phyloP scores from a whole-genome alignment of 2,888 invertebrate species.

The Hyposoter dolosus region DNA sequence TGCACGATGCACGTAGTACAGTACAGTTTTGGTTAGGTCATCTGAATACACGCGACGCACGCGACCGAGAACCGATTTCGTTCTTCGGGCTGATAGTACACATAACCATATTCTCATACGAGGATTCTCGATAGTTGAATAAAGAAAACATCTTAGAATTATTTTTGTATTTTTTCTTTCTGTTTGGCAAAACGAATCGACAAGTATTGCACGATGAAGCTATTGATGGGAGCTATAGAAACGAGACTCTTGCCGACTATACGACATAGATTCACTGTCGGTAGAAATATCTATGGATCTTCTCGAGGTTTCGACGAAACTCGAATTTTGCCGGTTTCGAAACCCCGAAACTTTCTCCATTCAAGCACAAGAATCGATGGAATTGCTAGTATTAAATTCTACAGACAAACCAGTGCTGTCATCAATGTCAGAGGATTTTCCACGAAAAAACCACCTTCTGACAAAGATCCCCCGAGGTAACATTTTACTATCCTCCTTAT shows the following conservation, averaged over 20 bases:
- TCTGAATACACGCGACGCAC: constrained; percentile 28
- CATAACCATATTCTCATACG: constrained; percentile 41
- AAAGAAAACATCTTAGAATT: neutral
- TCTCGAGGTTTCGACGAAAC: constrained; percentile 60
- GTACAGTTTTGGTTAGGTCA: constrained; percentile 48
- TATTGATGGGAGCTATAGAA: constrained; percentile 74
- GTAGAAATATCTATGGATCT: constrained; percentile 71
- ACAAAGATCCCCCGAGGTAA: constrained; percentile 76
- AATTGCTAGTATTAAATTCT: constrained; percentile 65
- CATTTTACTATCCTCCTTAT: neutral
- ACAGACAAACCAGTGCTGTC: constrained; percentile 65
- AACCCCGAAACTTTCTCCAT: constrained; percentile 60
- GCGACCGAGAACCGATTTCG: neutral
- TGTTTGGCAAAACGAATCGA: neutral
- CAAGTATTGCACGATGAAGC: constrained; percentile 69
- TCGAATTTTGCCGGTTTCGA: constrained; percentile 62
- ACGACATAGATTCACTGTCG: constrained; percentile 74
- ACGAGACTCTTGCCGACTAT: constrained; percentile 76
- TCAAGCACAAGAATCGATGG: constrained; percentile 41
- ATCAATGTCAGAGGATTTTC: constrained; percentile 74
- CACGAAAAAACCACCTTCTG: constrained; percentile 73
- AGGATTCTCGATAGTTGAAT: neutral
- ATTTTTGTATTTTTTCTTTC: neutral
- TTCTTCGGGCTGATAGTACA: constrained; percentile 8
- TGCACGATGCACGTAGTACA: too few species aligned